Conservation (phyloP, 2,113 vertebrate species). For the Hymenochirus boettgeri region DNA sequence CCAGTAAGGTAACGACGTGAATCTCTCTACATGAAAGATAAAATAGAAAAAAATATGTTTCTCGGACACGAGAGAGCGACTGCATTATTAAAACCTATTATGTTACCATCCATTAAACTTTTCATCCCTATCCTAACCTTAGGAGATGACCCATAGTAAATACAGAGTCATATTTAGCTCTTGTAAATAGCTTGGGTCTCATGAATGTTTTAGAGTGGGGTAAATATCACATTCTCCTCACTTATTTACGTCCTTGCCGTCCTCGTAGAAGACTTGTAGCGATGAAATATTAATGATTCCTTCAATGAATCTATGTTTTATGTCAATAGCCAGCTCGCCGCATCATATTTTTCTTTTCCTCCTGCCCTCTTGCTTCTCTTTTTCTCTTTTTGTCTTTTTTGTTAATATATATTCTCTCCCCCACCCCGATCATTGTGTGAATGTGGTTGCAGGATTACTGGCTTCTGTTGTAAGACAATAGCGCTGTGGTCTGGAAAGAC, state of each 20-base stretch:
- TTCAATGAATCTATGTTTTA: slow-evolving; percentile 69
- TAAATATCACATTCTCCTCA: slow-evolving; percentile 77
- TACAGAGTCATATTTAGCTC: slow-evolving; percentile 72
- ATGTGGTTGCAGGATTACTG: slow-evolving; percentile 29
- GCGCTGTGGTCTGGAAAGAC: slow-evolving; percentile 8
- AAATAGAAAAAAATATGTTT: slow-evolving; percentile 48
- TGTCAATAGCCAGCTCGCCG: slow-evolving; percentile 60
- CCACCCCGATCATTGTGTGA: slow-evolving; percentile 1
- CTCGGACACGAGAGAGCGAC: slow-evolving; percentile 55
- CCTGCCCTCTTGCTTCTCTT: too few species aligned
- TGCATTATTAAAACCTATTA: slow-evolving; percentile 55
- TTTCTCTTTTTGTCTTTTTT: slow-evolving; percentile 51
- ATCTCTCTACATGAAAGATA: slow-evolving; percentile 21
- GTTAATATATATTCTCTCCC: background rate
- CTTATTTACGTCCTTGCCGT: slow-evolving; percentile 76
- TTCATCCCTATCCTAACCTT: slow-evolving; percentile 69
- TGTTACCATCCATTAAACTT: slow-evolving; percentile 65
- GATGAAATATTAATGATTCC: slow-evolving; percentile 76
- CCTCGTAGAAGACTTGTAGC: slow-evolving; percentile 68
- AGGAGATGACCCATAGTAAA: slow-evolving; percentile 71
- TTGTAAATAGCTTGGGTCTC: slow-evolving; percentile 70
- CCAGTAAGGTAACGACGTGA: background rate
- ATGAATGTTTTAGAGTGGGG: slow-evolving; percentile 73
- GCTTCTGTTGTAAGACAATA: slow-evolving; percentile 18
- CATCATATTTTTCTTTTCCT: too few species aligned